Evolutionary conservation across 1,140 invertebrate genomes (phyloP), one percentile per base, ranked within the genome.

Genomic region (Nephila pilipes): DNA sequence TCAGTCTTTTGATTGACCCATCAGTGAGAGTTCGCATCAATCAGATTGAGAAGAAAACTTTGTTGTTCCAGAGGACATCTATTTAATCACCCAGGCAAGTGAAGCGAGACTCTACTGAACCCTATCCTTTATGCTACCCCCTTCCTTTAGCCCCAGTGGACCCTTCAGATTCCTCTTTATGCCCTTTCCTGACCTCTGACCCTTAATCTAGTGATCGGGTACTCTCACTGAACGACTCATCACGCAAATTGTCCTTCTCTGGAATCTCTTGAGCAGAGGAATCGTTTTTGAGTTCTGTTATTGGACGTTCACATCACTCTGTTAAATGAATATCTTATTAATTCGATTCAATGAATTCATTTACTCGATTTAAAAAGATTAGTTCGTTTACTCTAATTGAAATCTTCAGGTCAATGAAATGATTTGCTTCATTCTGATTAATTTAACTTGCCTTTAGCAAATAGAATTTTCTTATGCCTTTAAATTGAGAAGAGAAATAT

Each of bases 151-250:
- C 46, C 46, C 69, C 16, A 75, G 32, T 2, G 29, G 5, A 18
- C 69, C 69, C 29, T 29, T 75, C 69, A 32, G 29, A 75, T 75
- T 83, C 54, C 81, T 83, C 81, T 83, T 83, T 83, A 83, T 83
- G 81, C 81, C 80, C 81, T 55, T 83, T 83, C 25, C 46, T 83
- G 81, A 83, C 46, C 81, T 83, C 46, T 83, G 81, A 54, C 81
- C 81, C 54, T 4, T 55, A 54, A 83, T 83, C 81, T 83, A 0
- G 54, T 55, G 46, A 83, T 83, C n/a, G 46, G 25, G 81, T 29
- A 57, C 81, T 83, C 54, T 25, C 4, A 1, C n/a, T n/a, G 69
- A 75, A 32, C 69, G 69, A 75, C 69, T 75, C 69, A 75, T 75
- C 69, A 75, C 69, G 14, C 16, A 75, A 75, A 75, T 75, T 75